Evolutionary conservation across 2,888 invertebrate species (phyloP).

Genomic region (Lampropteryx suffumata): DNA sequence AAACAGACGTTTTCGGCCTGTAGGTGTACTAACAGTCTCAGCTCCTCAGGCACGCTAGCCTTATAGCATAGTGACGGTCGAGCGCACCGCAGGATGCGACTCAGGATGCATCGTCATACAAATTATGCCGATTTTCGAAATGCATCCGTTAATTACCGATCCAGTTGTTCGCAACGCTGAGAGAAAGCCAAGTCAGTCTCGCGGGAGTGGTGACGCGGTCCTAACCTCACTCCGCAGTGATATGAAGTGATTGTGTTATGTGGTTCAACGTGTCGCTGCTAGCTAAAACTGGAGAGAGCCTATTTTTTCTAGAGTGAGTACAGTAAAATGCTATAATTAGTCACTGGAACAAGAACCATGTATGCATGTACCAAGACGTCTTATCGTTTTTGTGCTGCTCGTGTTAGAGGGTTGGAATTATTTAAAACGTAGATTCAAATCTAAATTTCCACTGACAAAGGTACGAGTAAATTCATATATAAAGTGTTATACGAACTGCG

Average conservation of each 20-base stretch:
- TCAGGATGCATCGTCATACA: conserved; percentile 50
- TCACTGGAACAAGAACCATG: too few species aligned
- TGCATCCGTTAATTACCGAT: conserved; percentile 58
- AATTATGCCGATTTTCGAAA: conserved; percentile 60
- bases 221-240: conserved; percentile 37
- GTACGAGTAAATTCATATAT: too few species aligned
- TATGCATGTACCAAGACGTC: too few species aligned
- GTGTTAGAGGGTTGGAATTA: too few species aligned
- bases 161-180: conserved; percentile 26
- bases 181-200: conserved; percentile 33
- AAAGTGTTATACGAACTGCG: too few species aligned
- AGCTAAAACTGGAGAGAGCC: conserved; percentile 53
- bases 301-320: conserved; percentile 65
- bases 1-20: too few species aligned
- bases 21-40: too few species aligned
- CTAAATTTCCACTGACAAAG: too few species aligned
- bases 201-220: conserved; percentile 8
- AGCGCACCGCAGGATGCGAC: conserved; percentile 49
- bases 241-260: conserved; percentile 46
- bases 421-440: too few species aligned
- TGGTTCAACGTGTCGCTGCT: conserved; percentile 65
- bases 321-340: background rate
- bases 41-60: too few species aligned
- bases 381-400: too few species aligned
- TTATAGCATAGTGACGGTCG: conserved; percentile 28